Conservation (phyloP, 2,888 invertebrate genomes). For the Malthinus seriepunctatus region DNA sequence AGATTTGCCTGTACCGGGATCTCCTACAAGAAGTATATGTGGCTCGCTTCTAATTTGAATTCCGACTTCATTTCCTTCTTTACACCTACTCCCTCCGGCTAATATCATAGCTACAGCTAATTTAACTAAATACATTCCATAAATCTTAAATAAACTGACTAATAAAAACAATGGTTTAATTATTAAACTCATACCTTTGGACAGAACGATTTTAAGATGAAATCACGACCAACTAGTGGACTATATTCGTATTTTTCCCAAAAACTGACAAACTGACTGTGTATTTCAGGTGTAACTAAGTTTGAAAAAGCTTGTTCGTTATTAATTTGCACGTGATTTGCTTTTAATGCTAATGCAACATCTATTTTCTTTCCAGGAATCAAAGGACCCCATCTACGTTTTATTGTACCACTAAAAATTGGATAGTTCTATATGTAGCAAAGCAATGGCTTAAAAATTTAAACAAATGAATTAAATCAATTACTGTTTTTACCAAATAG, state of each 20-base stretch:
- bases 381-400: constrained; percentile 72
- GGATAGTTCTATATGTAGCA: neutral
- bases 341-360: constrained; percentile 71
- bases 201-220: constrained; percentile 78
- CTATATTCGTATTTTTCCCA: constrained; percentile 68
- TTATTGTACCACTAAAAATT: constrained; percentile 70
- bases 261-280: constrained; percentile 70
- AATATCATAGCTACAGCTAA: constrained; percentile 75
- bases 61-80: constrained; percentile 50
- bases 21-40: constrained; percentile 85
- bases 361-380: constrained; percentile 64
- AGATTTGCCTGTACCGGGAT: constrained; percentile 89
- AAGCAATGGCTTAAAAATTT: neutral
- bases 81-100: constrained; percentile 61
- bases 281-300: constrained; percentile 65
- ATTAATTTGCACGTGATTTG: constrained; percentile 72
- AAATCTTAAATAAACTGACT: constrained; percentile 62
- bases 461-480: neutral
- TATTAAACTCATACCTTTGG: constrained; percentile 65
- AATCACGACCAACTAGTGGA: constrained; percentile 74
- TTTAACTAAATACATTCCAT: constrained; percentile 86
- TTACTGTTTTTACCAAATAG: constrained; percentile 67
- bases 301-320: constrained; percentile 56
- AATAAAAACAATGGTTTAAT: neutral
- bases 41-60: constrained; percentile 71